Conservation (phyloP, 2,888 invertebrate species). For the Tillus elongatus region DNA sequence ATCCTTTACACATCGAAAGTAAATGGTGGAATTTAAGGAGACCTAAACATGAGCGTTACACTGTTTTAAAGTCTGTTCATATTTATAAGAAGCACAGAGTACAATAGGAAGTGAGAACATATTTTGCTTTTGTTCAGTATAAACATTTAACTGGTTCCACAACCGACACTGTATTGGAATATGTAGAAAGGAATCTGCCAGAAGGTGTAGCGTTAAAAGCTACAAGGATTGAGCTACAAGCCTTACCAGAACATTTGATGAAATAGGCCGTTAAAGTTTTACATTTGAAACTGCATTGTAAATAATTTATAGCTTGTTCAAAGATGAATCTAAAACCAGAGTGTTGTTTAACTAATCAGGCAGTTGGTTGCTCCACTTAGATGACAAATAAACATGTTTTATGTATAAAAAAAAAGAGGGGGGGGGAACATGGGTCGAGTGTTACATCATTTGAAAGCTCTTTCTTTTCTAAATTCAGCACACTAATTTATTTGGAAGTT, state of each 20-base stretch:
- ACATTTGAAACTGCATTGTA: too few species aligned
- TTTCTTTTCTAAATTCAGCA: too few species aligned
- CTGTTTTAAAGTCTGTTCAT: constrained; percentile 79
- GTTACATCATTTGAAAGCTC: too few species aligned
- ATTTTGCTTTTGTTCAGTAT: constrained; percentile 76
- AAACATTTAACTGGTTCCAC: constrained; percentile 89
- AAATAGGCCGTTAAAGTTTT: too few species aligned
- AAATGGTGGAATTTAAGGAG: constrained; percentile 61
- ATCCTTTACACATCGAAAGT: constrained; percentile 72
- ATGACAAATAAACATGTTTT: too few species aligned
- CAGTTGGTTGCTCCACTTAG: too few species aligned
- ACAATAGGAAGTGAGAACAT: constrained; percentile 92
- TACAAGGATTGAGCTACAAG: constrained; percentile 52
- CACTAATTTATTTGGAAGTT: too few species aligned
- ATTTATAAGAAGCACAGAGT: constrained; percentile 89
- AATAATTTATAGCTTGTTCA: too few species aligned
- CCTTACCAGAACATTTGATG: constrained; percentile 14
- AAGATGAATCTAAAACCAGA: too few species aligned
- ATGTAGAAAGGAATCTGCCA: constrained; percentile 91
- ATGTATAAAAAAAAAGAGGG: too few species aligned
- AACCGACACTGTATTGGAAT: constrained; percentile 90
- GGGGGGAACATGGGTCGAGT: too few species aligned
- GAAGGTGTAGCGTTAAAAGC: constrained; percentile 94
- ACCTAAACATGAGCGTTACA: constrained; percentile 65
- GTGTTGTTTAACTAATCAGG: too few species aligned